Conservation (phyloP, 2,113 vertebrate genomes). For the Actenoides lindsayi region DNA sequence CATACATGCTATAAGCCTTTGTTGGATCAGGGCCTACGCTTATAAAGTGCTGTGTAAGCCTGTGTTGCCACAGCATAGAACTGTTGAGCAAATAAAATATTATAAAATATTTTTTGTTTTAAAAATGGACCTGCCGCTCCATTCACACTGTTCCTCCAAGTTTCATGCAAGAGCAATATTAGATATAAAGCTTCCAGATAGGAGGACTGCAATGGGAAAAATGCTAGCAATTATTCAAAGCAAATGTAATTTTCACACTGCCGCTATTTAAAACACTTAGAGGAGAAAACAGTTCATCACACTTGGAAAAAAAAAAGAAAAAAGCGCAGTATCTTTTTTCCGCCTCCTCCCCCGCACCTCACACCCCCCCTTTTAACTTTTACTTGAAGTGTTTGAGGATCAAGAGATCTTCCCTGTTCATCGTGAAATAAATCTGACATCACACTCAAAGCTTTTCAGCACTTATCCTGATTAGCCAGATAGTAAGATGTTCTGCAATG, state of each 20-base stretch:
- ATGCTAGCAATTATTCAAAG: conserved; percentile 69
- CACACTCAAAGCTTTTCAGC: conserved; percentile 68
- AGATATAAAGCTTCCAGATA: conserved; percentile 43
- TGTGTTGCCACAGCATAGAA: conserved; percentile 52
- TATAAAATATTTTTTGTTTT: conserved; percentile 41
- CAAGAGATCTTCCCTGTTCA: conserved; percentile 73
- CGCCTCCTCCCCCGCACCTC: conserved; percentile 65
- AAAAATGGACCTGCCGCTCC: conserved; percentile 56
- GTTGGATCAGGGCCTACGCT: conserved; percentile 56
- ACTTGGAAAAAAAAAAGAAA: conserved; percentile 50
- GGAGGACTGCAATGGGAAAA: conserved; percentile 60
- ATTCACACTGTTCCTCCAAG: conserved; percentile 55
- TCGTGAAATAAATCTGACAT: conserved; percentile 75
- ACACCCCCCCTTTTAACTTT: conserved; percentile 69
- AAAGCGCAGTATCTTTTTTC: conserved; percentile 72
- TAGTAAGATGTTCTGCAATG: conserved; percentile 59
- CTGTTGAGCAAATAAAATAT: conserved; percentile 68
- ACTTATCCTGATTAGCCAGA: conserved; percentile 73
- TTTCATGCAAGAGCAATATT: conserved; percentile 41
- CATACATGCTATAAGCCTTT: conserved; percentile 50
- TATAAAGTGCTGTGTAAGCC: conserved; percentile 59
- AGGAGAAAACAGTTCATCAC: conserved; percentile 71
- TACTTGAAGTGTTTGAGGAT: conserved; percentile 72
- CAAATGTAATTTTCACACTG: conserved; percentile 71
- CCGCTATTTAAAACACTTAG: conserved; percentile 70